A percentile compares a stretch with the other conserved stretches of the same genome.
phyloP scores from a whole-genome alignment of 2,888 invertebrate genomes.

The Nebria brevicollis region DNA sequence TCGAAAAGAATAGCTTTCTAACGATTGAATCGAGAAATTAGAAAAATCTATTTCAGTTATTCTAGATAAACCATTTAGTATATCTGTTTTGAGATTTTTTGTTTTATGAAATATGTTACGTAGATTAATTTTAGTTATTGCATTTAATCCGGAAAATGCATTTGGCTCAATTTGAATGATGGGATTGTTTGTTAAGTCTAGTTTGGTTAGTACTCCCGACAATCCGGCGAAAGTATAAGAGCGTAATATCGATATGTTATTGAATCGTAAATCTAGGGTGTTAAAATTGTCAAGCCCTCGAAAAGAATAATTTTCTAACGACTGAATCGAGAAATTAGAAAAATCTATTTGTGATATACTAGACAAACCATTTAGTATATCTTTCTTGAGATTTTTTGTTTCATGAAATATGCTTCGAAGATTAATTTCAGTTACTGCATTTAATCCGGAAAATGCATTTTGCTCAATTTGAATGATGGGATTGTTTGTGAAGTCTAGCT shows the following conservation, averaged over 20 bases:
- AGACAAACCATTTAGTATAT: slow-evolving; percentile 24
- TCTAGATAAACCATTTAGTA: slow-evolving; percentile 20
- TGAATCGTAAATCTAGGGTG: slow-evolving; percentile 19
- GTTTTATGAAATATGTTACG: slow-evolving; percentile 14
- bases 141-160: slow-evolving; percentile 9
- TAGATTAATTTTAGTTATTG: slow-evolving; percentile 18
- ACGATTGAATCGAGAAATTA: not conserved
- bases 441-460: slow-evolving; percentile 18
- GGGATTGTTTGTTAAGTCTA: slow-evolving; percentile 26
- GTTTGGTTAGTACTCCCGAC: not conserved
- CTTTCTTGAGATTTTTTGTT: slow-evolving; percentile 20
- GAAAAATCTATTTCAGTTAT: slow-evolving; percentile 7
- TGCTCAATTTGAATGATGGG: slow-evolving; percentile 24
- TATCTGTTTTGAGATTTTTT: slow-evolving; percentile 19
- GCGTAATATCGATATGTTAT: not conserved
- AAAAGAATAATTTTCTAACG: slow-evolving; percentile 14
- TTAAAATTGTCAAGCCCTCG: slow-evolving; percentile 9
- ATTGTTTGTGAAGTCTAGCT: slow-evolving; percentile 25
- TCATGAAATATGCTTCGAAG: slow-evolving; percentile 9
- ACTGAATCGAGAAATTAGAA: not conserved
- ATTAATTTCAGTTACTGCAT: slow-evolving; percentile 6
- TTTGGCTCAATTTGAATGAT: slow-evolving; percentile 26
- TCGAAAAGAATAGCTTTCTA: slow-evolving; percentile 11
- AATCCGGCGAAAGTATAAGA: slow-evolving; percentile 8
- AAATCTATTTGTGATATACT: slow-evolving; percentile 13